phyloP scores from a whole-genome alignment of 2,113 vertebrate species.

The Electrona antarctica region DNA sequence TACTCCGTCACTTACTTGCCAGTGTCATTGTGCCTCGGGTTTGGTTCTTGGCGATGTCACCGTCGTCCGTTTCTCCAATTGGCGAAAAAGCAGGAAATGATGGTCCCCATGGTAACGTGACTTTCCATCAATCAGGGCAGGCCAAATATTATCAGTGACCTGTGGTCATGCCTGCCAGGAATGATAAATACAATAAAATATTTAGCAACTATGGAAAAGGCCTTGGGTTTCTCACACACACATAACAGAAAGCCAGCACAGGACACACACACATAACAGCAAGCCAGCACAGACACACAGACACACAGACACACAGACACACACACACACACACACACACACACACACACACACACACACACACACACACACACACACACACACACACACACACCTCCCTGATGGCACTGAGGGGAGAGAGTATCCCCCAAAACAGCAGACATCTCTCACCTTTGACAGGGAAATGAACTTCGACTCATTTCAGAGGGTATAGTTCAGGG shows the following conservation, averaged over 20 bases:
- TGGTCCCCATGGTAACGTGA: slow-evolving; percentile 5
- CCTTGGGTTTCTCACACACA: not conserved
- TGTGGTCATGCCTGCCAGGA: not conserved
- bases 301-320: not conserved
- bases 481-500: no score
- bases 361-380: not conserved
- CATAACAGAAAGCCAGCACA: not conserved
- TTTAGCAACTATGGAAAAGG: not conserved
- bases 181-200: slow-evolving; percentile 12
- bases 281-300: not conserved
- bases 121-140: not conserved
- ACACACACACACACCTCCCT: not conserved
- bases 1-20: slow-evolving; percentile 23
- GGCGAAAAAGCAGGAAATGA: slow-evolving; percentile 13
- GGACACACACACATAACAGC: not conserved
- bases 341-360: not conserved
- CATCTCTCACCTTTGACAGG: no score
- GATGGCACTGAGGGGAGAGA: no score
- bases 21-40: not conserved
- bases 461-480: no score
- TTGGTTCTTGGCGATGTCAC: not conserved
- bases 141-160: slow-evolving; percentile 28
- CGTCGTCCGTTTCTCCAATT: not conserved
- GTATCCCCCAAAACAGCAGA: no score
- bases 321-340: not conserved